Evolutionary conservation across 2,113 vertebrate species (phyloP).

Genomic region (Anoura caudifer): DNA sequence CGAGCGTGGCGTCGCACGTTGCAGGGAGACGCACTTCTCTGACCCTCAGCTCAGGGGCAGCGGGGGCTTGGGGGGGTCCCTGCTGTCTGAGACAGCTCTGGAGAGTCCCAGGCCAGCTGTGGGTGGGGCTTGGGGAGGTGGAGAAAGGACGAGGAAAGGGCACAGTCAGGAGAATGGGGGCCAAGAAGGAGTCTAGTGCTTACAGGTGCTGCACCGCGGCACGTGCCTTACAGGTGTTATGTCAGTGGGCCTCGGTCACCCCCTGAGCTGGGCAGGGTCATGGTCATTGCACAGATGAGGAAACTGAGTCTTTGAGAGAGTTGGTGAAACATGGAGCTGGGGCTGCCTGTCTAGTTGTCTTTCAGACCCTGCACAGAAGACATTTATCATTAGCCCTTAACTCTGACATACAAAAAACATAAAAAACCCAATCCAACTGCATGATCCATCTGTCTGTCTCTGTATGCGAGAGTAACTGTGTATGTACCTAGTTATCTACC

Average conservation of each 20-base stretch:
- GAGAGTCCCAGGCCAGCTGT: background rate
- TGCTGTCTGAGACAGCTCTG: background rate
- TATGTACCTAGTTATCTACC: no score
- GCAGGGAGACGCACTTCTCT: fast-evolving
- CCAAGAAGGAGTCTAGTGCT: background rate
- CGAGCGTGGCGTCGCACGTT: fast-evolving
- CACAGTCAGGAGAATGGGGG: no score
- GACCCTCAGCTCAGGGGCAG: background rate
- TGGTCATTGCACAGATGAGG: background rate
- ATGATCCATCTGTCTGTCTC: background rate
- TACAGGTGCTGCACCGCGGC: background rate
- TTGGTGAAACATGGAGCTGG: background rate
- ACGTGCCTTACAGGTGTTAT: background rate
- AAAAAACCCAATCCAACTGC: background rate
- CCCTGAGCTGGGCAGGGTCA: no score
- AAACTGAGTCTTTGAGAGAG: background rate
- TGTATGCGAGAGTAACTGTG: fast-evolving
- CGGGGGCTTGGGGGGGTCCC: fast-evolving
- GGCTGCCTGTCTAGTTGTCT: background rate
- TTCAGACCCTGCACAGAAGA: background rate
- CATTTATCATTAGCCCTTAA: background rate
- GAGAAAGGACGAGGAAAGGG: background rate
- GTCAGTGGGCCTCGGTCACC: background rate
- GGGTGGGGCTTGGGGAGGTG: background rate
- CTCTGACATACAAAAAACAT: background rate